Evolutionary conservation across 2,888 invertebrate genomes (phyloP), one percentile per base, ranked within the genome.

Genomic region (Eumerus sabulonum): DNA sequence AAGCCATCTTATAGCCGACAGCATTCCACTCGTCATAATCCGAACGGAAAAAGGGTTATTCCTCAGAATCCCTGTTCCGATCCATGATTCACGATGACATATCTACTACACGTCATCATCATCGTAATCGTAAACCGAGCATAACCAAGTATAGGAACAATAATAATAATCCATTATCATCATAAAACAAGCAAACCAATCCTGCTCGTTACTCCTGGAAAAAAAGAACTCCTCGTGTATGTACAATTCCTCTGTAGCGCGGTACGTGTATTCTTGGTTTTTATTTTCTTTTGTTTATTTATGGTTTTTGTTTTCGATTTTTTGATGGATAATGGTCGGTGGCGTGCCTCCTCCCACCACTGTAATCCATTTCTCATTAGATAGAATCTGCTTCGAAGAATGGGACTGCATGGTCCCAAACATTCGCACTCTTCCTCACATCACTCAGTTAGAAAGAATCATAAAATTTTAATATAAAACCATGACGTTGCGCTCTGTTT

Each of bases 401-500:
- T n/a, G n/a, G 16, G 40, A 47, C 27, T 7, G 27, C 3, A 27
- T 27, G 27, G 7, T 2, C 27, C 27, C 27, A 7, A 27, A 2
- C 27, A 27, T 7, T 13, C n/a, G 14, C 11, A 12, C 14, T 16
- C 40, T n/a, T 35, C 5, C 16, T 9, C 27, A 7, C 27, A 16
- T n/a, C 12, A 12, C 1, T 35, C 40, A 63, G 40, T 36, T 14
- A 40, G 44, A 67, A 54, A 44, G 48, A 59, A 67, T 62, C 42
- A 62, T 64, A 60, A 62, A 77, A 67, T 51, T 72, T 77, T 72
- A 77, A 77, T 72, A 62, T 67, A 72, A 77, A 72, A 77, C 51
- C 60, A 77, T 72, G 76, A 77, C 76, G 59, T 56, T 44, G 40
- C 9, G 16, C 14, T 47, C 18, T 38, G 16, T 36, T 57, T 35